Evolutionary conservation across 2,113 vertebrate genomes (phyloP), one percentile per base, ranked within the genome.

Genomic region (Eptatretus burgeri): DNA sequence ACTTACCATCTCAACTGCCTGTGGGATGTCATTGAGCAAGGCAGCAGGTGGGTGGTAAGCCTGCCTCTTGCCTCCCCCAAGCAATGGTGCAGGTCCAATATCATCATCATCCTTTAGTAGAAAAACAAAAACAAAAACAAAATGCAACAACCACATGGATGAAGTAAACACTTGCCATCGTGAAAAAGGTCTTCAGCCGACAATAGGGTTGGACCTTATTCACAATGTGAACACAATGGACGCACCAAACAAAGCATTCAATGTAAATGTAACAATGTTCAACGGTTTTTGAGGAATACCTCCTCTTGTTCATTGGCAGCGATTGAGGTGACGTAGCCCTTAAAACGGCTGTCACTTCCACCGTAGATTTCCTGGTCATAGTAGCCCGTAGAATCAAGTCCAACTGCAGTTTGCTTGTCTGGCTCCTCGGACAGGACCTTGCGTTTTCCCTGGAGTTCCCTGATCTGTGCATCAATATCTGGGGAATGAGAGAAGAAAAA

Each of bases 381-480:
- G 67, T 87, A 91, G 14, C 91, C 91, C 50, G 91, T 95, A 64
- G 89, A 98, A 72, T 85, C 86, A 52, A 98, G 82, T 66, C 89
- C 86, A 63, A 98, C 91, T 66, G 87, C 89, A 9, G n/a, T 60
- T 72, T 93, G 78, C 3, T 82, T 80, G 69, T 81, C 85, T 69
- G 89, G 83, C 20, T 64, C 63, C 5, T 78, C 77, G 67, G 69
- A 63, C 71, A 88, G 82, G 69, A 78, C 76, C 60, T 84, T 82
- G 71, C 94, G 95, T 77, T 83, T 94, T 51, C 78, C 87, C 83
- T 98, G 86, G 76, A 98, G 83, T 76, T 88, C 87, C 75, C 84
- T 79, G 74, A 98, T 95, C 72, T 98, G 91, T 70, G 91, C 91
- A 80, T 98, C 91, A 1, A 98, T 98, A 73, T 98, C 91, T 98